phyloP scores from a whole-genome alignment of 1,140 invertebrate species.

The Triops cancriformis region DNA sequence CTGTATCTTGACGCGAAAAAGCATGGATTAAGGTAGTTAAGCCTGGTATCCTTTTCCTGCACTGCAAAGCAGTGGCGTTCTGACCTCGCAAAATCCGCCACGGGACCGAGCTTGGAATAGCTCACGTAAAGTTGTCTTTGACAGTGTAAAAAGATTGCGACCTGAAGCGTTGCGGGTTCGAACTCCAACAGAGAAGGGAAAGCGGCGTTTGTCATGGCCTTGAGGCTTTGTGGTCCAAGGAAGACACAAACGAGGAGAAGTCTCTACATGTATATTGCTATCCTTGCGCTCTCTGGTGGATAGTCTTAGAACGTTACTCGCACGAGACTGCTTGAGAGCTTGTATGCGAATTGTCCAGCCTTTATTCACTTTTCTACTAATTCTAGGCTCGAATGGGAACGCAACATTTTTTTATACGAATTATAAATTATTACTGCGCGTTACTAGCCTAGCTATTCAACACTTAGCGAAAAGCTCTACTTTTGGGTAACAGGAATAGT shows the following conservation, averaged over 20 bases:
- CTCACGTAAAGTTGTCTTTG: background rate
- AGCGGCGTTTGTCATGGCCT: background rate
- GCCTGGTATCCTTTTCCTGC: background rate
- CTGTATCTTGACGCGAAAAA: too few species aligned
- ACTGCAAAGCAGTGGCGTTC: background rate
- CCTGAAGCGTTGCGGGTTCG: conserved; percentile 2
- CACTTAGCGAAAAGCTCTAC: too few species aligned
- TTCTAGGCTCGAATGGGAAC: too few species aligned
- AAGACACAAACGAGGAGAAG: background rate
- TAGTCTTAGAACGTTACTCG: too few species aligned
- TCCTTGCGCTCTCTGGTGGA: background rate
- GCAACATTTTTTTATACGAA: too few species aligned
- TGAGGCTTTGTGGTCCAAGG: background rate
- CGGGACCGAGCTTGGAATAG: background rate
- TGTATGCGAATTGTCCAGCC: too few species aligned
- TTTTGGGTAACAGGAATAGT: too few species aligned
- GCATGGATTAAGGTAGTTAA: too few species aligned
- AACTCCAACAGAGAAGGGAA: background rate
- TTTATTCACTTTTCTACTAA: too few species aligned
- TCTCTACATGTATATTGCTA: background rate
- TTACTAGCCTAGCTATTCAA: too few species aligned
- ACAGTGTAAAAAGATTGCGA: background rate
- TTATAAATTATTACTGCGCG: too few species aligned
- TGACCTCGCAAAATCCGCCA: background rate
- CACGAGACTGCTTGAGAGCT: too few species aligned